phyloP scores from a whole-genome alignment of 2,113 vertebrate genomes.

The Gymnorhina tibicen region DNA sequence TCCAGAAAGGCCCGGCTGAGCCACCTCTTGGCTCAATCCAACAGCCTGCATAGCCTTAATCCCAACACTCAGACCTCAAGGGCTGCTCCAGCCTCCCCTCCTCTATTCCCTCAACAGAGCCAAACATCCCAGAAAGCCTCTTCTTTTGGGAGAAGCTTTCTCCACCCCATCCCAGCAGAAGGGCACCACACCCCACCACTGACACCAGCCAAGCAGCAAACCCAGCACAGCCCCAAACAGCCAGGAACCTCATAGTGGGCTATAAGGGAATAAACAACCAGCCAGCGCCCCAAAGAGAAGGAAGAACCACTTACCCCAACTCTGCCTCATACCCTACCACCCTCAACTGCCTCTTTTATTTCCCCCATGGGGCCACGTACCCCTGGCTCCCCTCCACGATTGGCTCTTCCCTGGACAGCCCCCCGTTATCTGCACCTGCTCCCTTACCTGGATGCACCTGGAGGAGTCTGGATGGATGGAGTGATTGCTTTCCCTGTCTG shows the following conservation, averaged over 20 bases:
- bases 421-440: not conserved
- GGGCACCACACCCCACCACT: accelerated
- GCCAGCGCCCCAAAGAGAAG: accelerated
- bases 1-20: not conserved
- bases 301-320: accelerated
- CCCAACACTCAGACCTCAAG: not conserved
- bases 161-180: not conserved
- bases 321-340: accelerated
- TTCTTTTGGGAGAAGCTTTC: accelerated
- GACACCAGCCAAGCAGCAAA: not conserved
- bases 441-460: not conserved
- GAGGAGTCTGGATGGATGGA: not conserved
- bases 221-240: not conserved
- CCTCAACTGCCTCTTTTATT: constrained; percentile 1
- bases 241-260: accelerated
- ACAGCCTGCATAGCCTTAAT: accelerated
- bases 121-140: not conserved
- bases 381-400: not conserved
- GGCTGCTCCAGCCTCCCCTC: not conserved
- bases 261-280: accelerated
- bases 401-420: not conserved
- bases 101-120: accelerated
- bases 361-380: not conserved
- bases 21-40: not conserved
- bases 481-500: not conserved